Base-by-base conservation (phyloP, 2,113 vertebrate species). In the Scolopax mira region DNA sequence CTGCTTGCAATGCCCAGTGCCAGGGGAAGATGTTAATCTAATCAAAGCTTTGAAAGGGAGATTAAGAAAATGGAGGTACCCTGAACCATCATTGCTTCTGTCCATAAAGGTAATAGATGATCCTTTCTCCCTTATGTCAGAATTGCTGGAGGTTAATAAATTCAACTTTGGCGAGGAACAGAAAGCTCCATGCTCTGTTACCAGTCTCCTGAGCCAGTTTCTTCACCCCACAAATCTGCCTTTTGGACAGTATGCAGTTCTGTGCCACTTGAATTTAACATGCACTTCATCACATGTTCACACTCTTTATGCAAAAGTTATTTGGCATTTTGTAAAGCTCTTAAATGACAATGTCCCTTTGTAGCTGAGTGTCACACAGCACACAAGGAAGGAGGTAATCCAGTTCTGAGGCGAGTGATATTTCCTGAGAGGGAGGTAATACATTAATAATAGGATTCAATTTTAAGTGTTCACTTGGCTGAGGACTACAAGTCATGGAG, bases 281-380 rank as follows among this genome's bases (percentile, higher is more conserved):
- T 33, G 18, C 14, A 74, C 77, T 90, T 86, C 49, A 57, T 67
- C 79, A 15, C 41, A 70, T 42, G 18, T 65, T 79, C 35, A 72
- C 82, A 65, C n/a, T 33, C 35, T 61, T 94, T 88, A 85, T 65
- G 55, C 69, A 74, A 85, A 65, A 80, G 80, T 62, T 3, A 72
- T 84, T 95, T 89, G 74, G 49, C 44, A 30, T 94, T 97, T 95
- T 89, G 64, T 90, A 84, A 96, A 94, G 37, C 66, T 94, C 81
- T 94, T 95, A 83, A 78, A 78, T 71, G 51, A 31, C 71, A 84
- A 80, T 54, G 73, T 61, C 57, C 81, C 51, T 64, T 51, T 51
- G 71, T 35, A 85, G 39, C 0, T 69, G 57, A 4, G 27, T 2
- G 60, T 81, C 35, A 27, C 49, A 69, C 33, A 61, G 66, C 83